Conservation (phyloP, 30 jellyfish, hydroid and myxozoan species). For the Morbakka virulenta region DNA sequence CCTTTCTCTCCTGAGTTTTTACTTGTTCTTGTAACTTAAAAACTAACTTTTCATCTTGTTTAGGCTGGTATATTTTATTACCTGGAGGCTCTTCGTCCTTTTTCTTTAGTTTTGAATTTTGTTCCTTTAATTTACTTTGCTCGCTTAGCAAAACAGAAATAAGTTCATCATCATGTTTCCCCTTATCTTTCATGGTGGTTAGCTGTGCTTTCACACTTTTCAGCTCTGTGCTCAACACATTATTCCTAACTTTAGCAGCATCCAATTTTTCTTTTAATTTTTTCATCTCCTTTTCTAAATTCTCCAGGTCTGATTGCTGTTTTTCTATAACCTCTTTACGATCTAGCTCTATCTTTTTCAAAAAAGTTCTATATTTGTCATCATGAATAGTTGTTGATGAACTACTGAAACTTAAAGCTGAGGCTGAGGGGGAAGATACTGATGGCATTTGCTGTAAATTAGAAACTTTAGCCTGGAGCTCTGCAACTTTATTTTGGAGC, state of each 20-base stretch:
- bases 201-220: conserved; percentile 69
- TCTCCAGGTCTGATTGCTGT: conserved; percentile 64
- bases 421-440: background rate
- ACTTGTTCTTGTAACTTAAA: conserved; percentile 64
- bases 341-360: conserved; percentile 75
- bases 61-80: background rate
- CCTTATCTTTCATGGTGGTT: conserved; percentile 62
- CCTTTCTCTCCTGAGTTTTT: conserved; percentile 71
- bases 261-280: conserved; percentile 66
- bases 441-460: conserved; percentile 44
- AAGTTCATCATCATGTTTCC: conserved; percentile 95
- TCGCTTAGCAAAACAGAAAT: conserved; percentile 81
- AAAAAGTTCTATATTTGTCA: conserved; percentile 67
- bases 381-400: conserved; percentile 62
- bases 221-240: conserved; percentile 66
- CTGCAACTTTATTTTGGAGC: conserved; percentile 72
- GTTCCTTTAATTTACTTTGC: conserved; percentile 65
- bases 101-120: conserved; percentile 41
- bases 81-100: conserved; percentile 41
- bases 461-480: conserved; percentile 28
- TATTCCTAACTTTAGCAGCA: conserved; percentile 89
- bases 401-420: conserved; percentile 23
- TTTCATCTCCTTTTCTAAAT: conserved; percentile 52
- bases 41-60: conserved; percentile 39
- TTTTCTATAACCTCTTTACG: conserved; percentile 74